Evolutionary conservation across 92 coral and sea anemone genomes (phyloP), one percentile per base, ranked within the genome.

Genomic region (Palythoa caribaeorum): DNA sequence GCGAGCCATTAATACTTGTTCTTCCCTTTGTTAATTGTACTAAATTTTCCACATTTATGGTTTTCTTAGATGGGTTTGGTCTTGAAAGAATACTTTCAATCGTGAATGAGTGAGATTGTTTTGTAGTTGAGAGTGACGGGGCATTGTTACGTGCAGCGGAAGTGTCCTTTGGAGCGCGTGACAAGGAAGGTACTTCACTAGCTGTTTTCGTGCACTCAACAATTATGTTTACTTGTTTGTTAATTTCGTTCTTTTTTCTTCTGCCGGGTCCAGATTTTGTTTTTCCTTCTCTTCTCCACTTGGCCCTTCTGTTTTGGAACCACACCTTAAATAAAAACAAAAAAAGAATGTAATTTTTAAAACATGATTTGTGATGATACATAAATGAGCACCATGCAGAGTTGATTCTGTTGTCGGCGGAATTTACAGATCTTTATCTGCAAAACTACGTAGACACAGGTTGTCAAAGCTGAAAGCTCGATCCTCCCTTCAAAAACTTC

Each of bases 231-330:
- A 81, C 91, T 0, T 90, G 87, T 75, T 94, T 95, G 70, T 92
- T 96, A 1, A 97, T 90, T 75, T 97, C 96, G 84, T 93, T 89
- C 77, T 96, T 96, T 84, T 92, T 94, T 81, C 99, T 87, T 72
- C 98, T 83, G 55, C 98, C 99, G 3, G 98, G 99, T 14, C 95
- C 89, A 10, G 99, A 96, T 50, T 91, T 94, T 21, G 96, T 95
- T 59, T 97, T 97, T 38, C 96, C 99, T 48, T 97, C 98, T 77
- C 99, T 80, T 80, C 99, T 83, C 91, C 92, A 89, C 83, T 95
- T 93, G 15, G 99, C 98, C 54, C 99, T 87, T 80, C 99, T 83
- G 90, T 97, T 97, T 81, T 95, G 99, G 84, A 97, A 97, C 99
- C 99, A 97, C 39, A 97, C 99, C 99, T 97, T 76, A 28, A 70